Percentiles rank a stretch among this genome's conserved stretches.
These are phyloP conservation scores for Amniataba percoides DNA, from an alignment of 2,797 vertebrate genomes.

Conservation along the genomic window DNA sequence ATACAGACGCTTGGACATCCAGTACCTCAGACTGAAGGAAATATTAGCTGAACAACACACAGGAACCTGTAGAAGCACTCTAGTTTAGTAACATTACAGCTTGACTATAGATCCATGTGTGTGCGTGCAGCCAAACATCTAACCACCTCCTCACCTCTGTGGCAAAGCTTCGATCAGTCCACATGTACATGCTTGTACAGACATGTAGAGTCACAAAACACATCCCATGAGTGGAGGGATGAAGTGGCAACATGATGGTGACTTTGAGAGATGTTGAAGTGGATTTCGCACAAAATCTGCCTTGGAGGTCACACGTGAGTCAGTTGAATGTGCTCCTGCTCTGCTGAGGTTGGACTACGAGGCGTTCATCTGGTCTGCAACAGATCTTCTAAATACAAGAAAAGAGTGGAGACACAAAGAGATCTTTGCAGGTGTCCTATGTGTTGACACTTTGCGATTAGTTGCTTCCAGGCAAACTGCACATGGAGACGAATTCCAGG, in stretches of 20 bases:
- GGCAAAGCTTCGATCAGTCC: constrained; percentile 35
- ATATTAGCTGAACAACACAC: constrained; percentile 44
- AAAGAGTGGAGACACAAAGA: constrained; percentile 18
- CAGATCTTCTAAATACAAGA: constrained; percentile 20
- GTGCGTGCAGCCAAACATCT: constrained; percentile 57
- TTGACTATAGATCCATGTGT: constrained; percentile 56
- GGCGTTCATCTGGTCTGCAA: constrained; percentile 20
- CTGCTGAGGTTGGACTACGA: constrained; percentile 14
- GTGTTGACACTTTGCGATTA: constrained; percentile 3
- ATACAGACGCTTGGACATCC: constrained; percentile 38
- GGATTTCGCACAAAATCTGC: constrained; percentile 2
- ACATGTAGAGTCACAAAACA: constrained; percentile 45
- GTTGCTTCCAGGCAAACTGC: constrained; percentile 38
- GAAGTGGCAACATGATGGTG: constrained; percentile 21
- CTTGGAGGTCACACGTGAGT: constrained; percentile 6
- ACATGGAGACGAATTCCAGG: constrained; percentile 35
- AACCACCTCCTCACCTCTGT: constrained; percentile 52
- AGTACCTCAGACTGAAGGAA: constrained; percentile 55
- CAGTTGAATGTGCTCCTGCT: neutral
- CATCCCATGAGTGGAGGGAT: constrained; percentile 41
- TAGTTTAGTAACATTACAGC: constrained; percentile 66
- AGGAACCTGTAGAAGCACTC: constrained; percentile 47
- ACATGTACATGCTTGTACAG: constrained; percentile 34
- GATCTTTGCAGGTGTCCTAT: constrained; percentile 9
- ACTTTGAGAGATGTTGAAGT: constrained; percentile 18